phyloP scores from a whole-genome alignment of 1,140 invertebrate genomes.

The Papilio helenus region DNA sequence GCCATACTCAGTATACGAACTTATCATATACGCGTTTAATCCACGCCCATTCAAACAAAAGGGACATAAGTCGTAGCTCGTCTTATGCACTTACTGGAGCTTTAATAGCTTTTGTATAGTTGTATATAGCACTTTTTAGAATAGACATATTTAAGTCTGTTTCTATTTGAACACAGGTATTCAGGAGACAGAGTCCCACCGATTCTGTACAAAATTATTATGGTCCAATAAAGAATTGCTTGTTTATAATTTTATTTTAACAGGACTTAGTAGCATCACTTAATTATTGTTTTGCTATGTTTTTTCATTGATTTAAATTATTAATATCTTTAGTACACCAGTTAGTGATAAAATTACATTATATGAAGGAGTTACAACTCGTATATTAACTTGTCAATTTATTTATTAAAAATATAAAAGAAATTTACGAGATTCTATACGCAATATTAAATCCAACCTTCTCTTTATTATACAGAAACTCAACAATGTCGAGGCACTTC shows the following conservation, averaged over 20 bases:
- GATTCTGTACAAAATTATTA: too few species aligned
- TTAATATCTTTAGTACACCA: too few species aligned
- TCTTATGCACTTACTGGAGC: neutral
- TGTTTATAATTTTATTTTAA: too few species aligned
- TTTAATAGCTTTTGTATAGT: neutral
- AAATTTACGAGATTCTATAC: neutral
- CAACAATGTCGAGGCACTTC: neutral
- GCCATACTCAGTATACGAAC: neutral
- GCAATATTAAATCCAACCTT: neutral
- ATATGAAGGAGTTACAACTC: neutral
- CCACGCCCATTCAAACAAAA: neutral
- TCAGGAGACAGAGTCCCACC: too few species aligned
- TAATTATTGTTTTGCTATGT: too few species aligned
- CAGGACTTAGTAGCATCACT: too few species aligned
- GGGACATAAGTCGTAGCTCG: neutral
- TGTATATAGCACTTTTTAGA: neutral
- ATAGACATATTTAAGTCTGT: neutral
- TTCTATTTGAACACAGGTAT: too few species aligned
- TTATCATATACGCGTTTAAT: slow-evolving; percentile 8
- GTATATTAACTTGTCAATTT: neutral
- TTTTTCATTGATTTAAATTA: too few species aligned
- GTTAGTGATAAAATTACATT: neutral
- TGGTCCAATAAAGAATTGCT: too few species aligned
- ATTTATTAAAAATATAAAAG: neutral
- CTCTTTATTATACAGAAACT: neutral